These are phyloP conservation scores for Drosophila guanche DNA, from an alignment of 1,140 invertebrate genomes.

Conservation along the genomic window DNA sequence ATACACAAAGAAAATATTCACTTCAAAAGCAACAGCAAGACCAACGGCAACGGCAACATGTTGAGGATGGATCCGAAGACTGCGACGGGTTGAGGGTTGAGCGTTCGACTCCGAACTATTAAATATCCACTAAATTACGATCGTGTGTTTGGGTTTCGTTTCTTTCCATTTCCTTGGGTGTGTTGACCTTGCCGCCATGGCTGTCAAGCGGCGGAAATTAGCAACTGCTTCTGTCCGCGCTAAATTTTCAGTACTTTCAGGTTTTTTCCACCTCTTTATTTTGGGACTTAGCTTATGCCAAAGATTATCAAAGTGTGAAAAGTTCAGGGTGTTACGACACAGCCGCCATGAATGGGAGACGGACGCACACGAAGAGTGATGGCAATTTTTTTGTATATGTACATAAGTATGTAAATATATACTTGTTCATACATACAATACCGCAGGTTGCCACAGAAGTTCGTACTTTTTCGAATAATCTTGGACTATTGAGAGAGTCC, in stretches of 20 bases:
- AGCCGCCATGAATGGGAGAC: constrained; percentile 27
- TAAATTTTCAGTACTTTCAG: constrained; percentile 44
- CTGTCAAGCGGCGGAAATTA: constrained; percentile 70
- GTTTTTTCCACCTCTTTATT: constrained; percentile 15
- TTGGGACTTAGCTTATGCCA: constrained; percentile 33
- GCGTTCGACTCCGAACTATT: constrained; percentile 18
- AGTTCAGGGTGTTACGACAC: constrained; percentile 57
- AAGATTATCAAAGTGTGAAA: constrained; percentile 76
- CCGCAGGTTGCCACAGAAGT: no score
- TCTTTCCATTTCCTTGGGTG: constrained; percentile 55
- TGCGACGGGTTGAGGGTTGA: constrained; percentile 8
- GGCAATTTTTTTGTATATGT: constrained; percentile 10
- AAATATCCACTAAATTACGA: constrained; percentile 45
- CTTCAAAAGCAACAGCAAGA: constrained; percentile 23
- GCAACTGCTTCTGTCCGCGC: constrained; percentile 66
- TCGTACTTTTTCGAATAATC: no score
- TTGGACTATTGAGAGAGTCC: no score
- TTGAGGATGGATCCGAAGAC: neutral
- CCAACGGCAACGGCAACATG: neutral
- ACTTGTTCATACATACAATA: no score
- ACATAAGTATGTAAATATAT: constrained; percentile 4
- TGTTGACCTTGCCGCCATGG: constrained; percentile 69
- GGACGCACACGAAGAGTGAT: neutral
- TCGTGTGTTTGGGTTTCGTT: constrained; percentile 23
- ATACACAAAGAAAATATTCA: constrained; percentile 75